These are phyloP conservation scores for Ernsta delagoae DNA, from an alignment of 2,888 invertebrate species.

Conservation along the genomic window DNA sequence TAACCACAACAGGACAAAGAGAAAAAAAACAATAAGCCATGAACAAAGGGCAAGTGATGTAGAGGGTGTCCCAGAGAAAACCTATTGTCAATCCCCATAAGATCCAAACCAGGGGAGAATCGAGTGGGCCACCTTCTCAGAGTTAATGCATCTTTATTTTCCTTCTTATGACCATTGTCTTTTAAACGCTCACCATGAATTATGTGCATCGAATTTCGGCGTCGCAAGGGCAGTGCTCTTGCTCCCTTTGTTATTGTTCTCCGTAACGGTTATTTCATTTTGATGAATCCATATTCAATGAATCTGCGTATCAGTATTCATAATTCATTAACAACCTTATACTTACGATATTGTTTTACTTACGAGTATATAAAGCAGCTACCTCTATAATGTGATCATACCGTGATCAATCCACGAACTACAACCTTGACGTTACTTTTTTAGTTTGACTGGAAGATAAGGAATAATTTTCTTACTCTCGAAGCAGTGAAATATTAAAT, in stretches of 20 bases:
- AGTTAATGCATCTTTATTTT: constrained; percentile 48
- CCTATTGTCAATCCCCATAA: constrained; percentile 65
- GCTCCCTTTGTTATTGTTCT: constrained; percentile 61
- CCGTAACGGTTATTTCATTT: constrained; percentile 58
- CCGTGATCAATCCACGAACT: neutral
- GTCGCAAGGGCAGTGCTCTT: neutral
- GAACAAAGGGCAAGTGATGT: constrained; percentile 69
- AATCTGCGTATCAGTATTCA: constrained; percentile 40
- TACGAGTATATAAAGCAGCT: too few species aligned
- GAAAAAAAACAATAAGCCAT: constrained; percentile 65
- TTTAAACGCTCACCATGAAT: constrained; percentile 64
- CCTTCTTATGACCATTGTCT: constrained; percentile 50
- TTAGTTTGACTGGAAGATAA: constrained; percentile 2
- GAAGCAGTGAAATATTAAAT: constrained; percentile 41
- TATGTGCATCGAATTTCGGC: constrained; percentile 71
- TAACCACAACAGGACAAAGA: constrained; percentile 60
- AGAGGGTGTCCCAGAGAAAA: constrained; percentile 63
- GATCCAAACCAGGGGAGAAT: constrained; percentile 56
- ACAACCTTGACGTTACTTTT: neutral
- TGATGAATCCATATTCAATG: constrained; percentile 54
- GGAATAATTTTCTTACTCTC: neutral
- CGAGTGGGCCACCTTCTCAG: constrained; percentile 41
- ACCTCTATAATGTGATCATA: neutral
- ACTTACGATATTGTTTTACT: neutral
- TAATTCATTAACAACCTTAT: constrained; percentile 35